Conservation (phyloP, 2,113 vertebrate species). For the Takifugu flavidus region DNA sequence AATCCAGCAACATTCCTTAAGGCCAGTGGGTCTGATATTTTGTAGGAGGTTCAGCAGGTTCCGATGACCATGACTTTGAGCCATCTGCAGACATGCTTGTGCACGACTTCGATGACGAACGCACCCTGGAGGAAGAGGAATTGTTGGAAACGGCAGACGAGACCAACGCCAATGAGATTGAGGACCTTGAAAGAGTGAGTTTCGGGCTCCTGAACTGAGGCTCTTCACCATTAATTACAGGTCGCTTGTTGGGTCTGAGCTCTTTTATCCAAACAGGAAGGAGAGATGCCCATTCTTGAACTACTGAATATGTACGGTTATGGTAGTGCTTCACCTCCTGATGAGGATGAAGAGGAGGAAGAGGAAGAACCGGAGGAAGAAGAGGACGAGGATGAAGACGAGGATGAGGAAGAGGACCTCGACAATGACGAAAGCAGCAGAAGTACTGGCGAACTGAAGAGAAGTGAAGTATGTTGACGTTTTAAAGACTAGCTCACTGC, state of each 20-base stretch:
- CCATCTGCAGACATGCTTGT: slow-evolving; percentile 96
- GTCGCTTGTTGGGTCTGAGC: neutral
- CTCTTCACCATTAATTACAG: too few relatives aligned
- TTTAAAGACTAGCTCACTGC: neutral
- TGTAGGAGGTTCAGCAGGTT: slow-evolving; percentile 84
- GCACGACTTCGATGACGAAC: slow-evolving; percentile 97
- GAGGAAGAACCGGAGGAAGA: slow-evolving; percentile 87
- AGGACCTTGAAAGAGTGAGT: slow-evolving; percentile 92
- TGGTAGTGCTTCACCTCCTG: slow-evolving; percentile 81
- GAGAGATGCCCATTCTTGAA: slow-evolving; percentile 96
- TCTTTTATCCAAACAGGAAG: slow-evolving; percentile 77
- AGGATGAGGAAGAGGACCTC: slow-evolving; percentile 82
- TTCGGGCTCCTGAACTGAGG: neutral
- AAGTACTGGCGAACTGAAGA: slow-evolving; percentile 81
- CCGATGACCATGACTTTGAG: slow-evolving; percentile 96
- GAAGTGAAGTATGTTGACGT: slow-evolving; percentile 56
- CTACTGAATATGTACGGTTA: slow-evolving; percentile 94
- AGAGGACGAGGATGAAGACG: slow-evolving; percentile 86
- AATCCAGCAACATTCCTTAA: neutral
- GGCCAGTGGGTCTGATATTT: neutral
- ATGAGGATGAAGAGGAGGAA: slow-evolving; percentile 76
- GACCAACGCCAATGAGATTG: slow-evolving; percentile 91
- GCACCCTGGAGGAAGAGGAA: slow-evolving; percentile 96
- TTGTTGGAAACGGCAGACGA: slow-evolving; percentile 92
- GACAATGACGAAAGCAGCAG: slow-evolving; percentile 92